These are phyloP conservation scores for Oceanites oceanicus DNA, from an alignment of 2,113 vertebrate genomes.

Conservation along the genomic window DNA sequence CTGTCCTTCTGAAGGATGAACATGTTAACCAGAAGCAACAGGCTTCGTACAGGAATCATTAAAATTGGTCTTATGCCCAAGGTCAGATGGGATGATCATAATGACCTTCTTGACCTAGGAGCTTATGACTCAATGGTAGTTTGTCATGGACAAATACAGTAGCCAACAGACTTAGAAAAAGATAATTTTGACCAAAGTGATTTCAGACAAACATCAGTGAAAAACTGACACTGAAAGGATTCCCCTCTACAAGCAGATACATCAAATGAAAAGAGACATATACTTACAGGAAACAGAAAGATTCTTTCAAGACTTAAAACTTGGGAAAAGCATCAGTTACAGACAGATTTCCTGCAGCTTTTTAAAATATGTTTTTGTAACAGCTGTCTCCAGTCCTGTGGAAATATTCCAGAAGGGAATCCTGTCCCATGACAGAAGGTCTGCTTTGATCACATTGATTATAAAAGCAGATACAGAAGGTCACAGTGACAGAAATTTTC, in stretches of 20 bases:
- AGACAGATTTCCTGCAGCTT: slow-evolving; percentile 34
- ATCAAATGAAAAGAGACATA: neutral
- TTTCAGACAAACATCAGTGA: neutral
- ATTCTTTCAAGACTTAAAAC: slow-evolving; percentile 29
- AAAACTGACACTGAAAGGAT: neutral
- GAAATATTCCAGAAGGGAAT: slow-evolving; percentile 62
- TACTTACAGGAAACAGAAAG: slow-evolving; percentile 27
- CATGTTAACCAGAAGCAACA: neutral
- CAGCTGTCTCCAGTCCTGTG: slow-evolving; percentile 52
- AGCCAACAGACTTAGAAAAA: neutral
- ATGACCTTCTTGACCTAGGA: neutral
- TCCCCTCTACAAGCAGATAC: neutral
- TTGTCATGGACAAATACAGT: neutral
- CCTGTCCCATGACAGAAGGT: slow-evolving; percentile 4
- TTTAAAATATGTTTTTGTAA: slow-evolving; percentile 38
- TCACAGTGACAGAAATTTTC: slow-evolving; percentile 25
- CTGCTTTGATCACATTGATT: slow-evolving; percentile 62
- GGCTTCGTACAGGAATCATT: neutral
- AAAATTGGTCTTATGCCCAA: neutral
- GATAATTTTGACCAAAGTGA: neutral
- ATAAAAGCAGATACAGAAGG: slow-evolving; percentile 47
- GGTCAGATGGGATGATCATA: neutral
- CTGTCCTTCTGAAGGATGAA: neutral
- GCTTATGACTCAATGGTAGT: neutral
- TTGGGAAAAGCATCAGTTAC: slow-evolving; percentile 31